A percentile compares a stretch with the other conserved stretches of the same genome.
Conservation (phyloP, 2,113 vertebrate species). For the Condylura cristata region DNA sequence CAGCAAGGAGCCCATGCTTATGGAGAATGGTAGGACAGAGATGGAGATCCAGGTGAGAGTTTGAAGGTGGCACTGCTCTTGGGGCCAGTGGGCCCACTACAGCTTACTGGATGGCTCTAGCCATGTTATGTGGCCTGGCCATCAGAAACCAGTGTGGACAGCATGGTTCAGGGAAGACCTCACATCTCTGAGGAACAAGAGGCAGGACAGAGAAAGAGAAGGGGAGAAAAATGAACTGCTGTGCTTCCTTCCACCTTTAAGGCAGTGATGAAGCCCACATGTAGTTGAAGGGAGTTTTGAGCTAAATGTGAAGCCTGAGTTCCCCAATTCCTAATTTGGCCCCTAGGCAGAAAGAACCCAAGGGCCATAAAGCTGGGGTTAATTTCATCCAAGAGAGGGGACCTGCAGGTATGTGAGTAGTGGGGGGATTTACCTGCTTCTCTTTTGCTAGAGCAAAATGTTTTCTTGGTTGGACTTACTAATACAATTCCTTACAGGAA, state of each 20-base stretch:
- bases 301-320: neutral
- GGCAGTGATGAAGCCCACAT: neutral
- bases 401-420: neutral
- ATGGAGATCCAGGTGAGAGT: no score
- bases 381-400: neutral
- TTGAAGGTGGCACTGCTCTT: no score
- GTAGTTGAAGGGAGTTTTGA: neutral
- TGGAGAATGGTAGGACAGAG: rapidly evolving
- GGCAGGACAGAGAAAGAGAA: neutral
- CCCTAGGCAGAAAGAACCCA: neutral
- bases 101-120: neutral
- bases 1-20: neutral
- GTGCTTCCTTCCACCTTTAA: neutral
- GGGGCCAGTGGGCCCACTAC: neutral
- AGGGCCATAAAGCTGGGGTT: neutral
- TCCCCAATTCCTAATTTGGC: neutral
- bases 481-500: neutral
- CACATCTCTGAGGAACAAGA: neutral
- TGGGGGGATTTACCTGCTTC: slow-evolving; percentile 3
- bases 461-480: neutral
- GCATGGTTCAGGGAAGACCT: neutral
- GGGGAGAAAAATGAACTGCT: neutral
- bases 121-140: neutral
- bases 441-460: neutral
- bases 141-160: neutral